phyloP scores from a whole-genome alignment of 2,888 invertebrate genomes.

The Noctua comes region DNA sequence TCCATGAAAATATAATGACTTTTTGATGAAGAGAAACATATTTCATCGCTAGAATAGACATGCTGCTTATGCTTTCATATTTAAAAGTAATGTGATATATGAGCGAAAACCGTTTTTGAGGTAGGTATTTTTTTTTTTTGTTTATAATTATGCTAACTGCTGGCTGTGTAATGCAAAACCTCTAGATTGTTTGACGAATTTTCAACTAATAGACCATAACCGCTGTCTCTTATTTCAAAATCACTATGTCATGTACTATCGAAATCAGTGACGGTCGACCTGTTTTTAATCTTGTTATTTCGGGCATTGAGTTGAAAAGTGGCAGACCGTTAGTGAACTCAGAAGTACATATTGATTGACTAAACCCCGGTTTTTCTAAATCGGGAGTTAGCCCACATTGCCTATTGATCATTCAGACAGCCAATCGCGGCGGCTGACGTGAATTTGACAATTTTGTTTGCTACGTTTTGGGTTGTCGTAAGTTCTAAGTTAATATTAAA shows the following conservation, averaged over 20 bases:
- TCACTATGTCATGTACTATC: not conserved
- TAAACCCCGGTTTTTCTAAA: not conserved
- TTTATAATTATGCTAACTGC: not conserved
- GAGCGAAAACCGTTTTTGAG: not conserved
- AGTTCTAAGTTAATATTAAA: not conserved
- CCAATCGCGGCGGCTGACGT: not conserved
- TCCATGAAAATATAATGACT: conserved; percentile 32
- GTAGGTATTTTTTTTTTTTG: not conserved
- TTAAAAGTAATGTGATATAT: not conserved
- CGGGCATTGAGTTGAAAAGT: too few species aligned
- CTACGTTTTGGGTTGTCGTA: not conserved
- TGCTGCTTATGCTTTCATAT: not conserved
- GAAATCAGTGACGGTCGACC: not conserved
- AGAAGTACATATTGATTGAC: not conserved
- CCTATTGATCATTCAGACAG: not conserved
- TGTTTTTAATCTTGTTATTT: too few species aligned
- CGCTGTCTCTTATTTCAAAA: not conserved
- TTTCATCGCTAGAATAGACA: not conserved
- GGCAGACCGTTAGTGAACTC: too few species aligned
- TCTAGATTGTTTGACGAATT: not conserved
- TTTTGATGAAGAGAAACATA: not conserved
- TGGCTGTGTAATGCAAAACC: conserved; percentile 13
- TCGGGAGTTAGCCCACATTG: not conserved
- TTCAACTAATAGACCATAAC: not conserved
- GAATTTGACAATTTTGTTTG: not conserved